Base-by-base conservation (phyloP, 2,113 vertebrate genomes). In the Apteryx mantelli region DNA sequence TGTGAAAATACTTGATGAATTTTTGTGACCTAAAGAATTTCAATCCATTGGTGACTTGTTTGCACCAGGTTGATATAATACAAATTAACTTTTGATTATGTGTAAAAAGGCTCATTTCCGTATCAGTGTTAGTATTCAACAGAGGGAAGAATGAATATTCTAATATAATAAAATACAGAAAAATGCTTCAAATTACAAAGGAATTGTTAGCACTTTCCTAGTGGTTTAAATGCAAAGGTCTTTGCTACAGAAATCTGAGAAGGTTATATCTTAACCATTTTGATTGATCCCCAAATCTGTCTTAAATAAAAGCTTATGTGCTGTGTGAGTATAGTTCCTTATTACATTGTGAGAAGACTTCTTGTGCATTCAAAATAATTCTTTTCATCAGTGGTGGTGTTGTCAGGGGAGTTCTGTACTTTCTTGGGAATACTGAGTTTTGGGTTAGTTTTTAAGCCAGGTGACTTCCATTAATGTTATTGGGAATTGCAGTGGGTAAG, bases 21-120 rank as follows among this genome's bases (percentile, higher is more conserved):
- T 90, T 93, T 93, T 85, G 87, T 88, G 86, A 88, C 68, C 69
- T 83, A 36, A 61, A 74, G 91, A 82, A 48, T 71, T 86, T 79
- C 77, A 32, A 71, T 84, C 34, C 13, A 7, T 70, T 64, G 34
- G 26, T 89, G 81, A 17, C 60, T 94, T 86, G 48, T 74, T 44
- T 58, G 14, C 10, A 20, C n/a, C 11, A 21, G 44, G 93, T 89
- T 81, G 77, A 48, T 80, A 65, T 70, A 63, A 74, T 38, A 78
- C 19, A 79, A 80, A 83, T 65, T 10, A 86, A 70, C 42, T 94
- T 90, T 5, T 88, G 50, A 82, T 89, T 76, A 61, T n/a, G 34
- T 63, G 28, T 77, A 13, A 61, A 88, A 93, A 82, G 13, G 21
- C 44, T 88, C 50, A 53, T 94, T 79, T 86, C 15, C 18, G 18